Percentiles rank a stretch among this genome's conserved stretches.
Evolutionary conservation across 2,888 invertebrate species (phyloP).

Genomic region (Marasmarcha lunaedactyla): DNA sequence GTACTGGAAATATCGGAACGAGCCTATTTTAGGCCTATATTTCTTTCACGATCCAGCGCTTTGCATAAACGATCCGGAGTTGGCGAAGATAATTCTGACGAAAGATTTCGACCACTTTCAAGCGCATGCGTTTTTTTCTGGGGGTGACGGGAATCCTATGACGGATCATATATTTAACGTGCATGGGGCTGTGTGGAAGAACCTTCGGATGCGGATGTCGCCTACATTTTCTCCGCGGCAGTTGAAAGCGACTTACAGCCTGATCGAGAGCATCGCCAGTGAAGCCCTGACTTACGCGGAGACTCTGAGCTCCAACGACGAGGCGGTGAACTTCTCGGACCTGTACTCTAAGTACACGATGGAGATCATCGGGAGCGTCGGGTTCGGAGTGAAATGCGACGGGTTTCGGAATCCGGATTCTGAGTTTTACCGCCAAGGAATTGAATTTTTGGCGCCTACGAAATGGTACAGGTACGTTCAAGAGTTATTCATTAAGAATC

Average conservation of each 20-base stretch:
- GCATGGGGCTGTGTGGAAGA: slow-evolving; percentile 72
- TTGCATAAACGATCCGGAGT: slow-evolving; percentile 71
- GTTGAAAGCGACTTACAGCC: slow-evolving; percentile 73
- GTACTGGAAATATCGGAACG: slow-evolving; percentile 63
- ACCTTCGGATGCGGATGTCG: slow-evolving; percentile 71
- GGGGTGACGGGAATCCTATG: slow-evolving; percentile 71
- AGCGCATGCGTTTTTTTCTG: slow-evolving; percentile 73
- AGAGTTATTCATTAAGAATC: too few species aligned
- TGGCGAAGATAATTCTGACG: slow-evolving; percentile 71
- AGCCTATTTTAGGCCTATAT: slow-evolving; percentile 71
- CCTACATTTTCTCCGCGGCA: slow-evolving; percentile 77
- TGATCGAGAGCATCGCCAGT: slow-evolving; percentile 67
- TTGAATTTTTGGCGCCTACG: slow-evolving; percentile 50
- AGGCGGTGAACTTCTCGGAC: slow-evolving; percentile 63
- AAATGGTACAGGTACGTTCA: slow-evolving; percentile 47
- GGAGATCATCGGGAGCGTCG: slow-evolving; percentile 72
- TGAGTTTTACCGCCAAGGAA: slow-evolving; percentile 58
- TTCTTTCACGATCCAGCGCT: slow-evolving; percentile 73
- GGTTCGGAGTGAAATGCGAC: slow-evolving; percentile 73
- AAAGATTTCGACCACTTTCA: slow-evolving; percentile 75
- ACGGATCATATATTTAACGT: slow-evolving; percentile 72
- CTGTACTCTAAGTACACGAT: slow-evolving; percentile 71
- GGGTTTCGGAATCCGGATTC: slow-evolving; percentile 65
- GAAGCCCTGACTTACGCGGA: slow-evolving; percentile 56
- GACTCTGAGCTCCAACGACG: slow-evolving; percentile 25